Evolutionary conservation across 2,888 invertebrate genomes (phyloP).

Genomic region (Pegoplata infirma): DNA sequence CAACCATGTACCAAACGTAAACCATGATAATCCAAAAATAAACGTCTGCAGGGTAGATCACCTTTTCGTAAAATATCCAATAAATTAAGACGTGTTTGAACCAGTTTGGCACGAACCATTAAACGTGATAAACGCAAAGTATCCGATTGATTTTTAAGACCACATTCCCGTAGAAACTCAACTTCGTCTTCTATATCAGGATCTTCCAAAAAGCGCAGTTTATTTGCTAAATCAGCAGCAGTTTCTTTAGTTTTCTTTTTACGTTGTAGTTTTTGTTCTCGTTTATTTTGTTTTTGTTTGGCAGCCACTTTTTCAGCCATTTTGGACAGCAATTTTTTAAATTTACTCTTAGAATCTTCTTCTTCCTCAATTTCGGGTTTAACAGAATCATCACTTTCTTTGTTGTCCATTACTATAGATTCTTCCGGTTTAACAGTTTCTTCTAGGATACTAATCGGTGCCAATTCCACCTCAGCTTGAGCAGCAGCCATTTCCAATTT

Average conservation of each 20-base stretch:
- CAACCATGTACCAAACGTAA: slow-evolving; percentile 93
- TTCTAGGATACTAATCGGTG: slow-evolving; percentile 44
- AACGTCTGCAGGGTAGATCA: slow-evolving; percentile 88
- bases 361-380: slow-evolving; percentile 44
- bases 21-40: slow-evolving; percentile 97
- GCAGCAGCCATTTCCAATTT: slow-evolving; percentile 64
- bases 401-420: slow-evolving; percentile 11
- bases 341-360: slow-evolving; percentile 64
- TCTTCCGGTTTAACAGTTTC: slow-evolving; percentile 29
- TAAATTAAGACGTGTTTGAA: slow-evolving; percentile 86
- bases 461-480: slow-evolving; percentile 60
- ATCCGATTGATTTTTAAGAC: slow-evolving; percentile 92
- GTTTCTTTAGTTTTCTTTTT: slow-evolving; percentile 58
- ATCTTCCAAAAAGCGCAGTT: slow-evolving; percentile 80
- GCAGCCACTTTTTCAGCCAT: slow-evolving; percentile 65
- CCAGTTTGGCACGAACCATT: slow-evolving; percentile 94
- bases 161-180: slow-evolving; percentile 86
- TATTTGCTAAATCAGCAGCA: slow-evolving; percentile 38
- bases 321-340: slow-evolving; percentile 64
- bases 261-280: slow-evolving; percentile 73
- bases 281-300: slow-evolving; percentile 65
- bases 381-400: slow-evolving; percentile 26
- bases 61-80: slow-evolving; percentile 88
- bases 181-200: slow-evolving; percentile 91
- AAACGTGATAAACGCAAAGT: slow-evolving; percentile 93